These are phyloP conservation scores for Noctua janthina DNA, from an alignment of 2,888 invertebrate species.

Conservation along the genomic window DNA sequence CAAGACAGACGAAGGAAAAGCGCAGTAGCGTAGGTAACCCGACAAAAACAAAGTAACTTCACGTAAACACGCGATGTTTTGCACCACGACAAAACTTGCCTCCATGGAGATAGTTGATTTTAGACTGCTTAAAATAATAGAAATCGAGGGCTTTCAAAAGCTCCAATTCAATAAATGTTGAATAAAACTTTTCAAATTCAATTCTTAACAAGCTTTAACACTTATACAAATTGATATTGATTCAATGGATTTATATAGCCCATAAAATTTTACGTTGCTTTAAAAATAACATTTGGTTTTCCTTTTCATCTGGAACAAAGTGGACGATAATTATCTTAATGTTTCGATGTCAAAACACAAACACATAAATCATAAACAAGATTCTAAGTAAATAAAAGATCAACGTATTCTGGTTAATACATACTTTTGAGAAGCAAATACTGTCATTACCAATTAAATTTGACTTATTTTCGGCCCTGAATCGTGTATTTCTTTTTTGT, in stretches of 20 bases:
- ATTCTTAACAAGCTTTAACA: not conserved
- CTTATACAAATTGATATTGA: conserved; percentile 12
- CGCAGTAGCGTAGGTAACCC: no score
- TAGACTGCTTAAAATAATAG: not conserved
- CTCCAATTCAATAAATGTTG: not conserved
- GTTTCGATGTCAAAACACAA: conserved; percentile 43
- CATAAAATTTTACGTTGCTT: conserved; percentile 40
- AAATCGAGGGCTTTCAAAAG: not conserved
- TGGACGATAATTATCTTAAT: conserved; percentile 42
- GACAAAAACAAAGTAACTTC: not conserved
- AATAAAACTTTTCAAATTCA: not conserved
- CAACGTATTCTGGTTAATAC: conserved; percentile 28
- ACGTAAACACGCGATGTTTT: not conserved
- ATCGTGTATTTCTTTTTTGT: conserved; percentile 3
- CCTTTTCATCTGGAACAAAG: conserved; percentile 39
- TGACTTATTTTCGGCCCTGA: conserved; percentile 38
- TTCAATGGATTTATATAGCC: conserved; percentile 14
- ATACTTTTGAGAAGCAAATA: conserved; percentile 5
- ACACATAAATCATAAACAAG: conserved; percentile 47
- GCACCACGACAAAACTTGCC: not conserved
- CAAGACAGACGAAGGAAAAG: no score
- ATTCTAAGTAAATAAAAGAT: conserved; percentile 45
- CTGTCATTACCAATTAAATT: not conserved
- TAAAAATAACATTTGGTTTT: conserved; percentile 19
- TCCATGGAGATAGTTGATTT: not conserved